Conservation (phyloP, 2,113 vertebrate species). For the Malurus alboscapulatus region DNA sequence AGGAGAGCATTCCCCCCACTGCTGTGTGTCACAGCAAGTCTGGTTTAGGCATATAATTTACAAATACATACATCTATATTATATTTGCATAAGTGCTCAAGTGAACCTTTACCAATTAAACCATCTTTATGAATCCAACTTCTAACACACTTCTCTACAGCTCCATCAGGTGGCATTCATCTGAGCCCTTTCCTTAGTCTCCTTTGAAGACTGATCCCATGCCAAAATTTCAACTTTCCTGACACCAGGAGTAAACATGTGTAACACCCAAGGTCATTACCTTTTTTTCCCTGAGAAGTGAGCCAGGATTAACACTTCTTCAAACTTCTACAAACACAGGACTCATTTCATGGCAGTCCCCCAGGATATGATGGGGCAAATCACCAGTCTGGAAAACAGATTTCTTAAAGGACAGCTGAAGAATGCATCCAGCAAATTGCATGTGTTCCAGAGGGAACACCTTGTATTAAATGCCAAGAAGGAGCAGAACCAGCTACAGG, state of each 20-base stretch:
- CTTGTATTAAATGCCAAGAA: background rate
- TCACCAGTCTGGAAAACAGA: background rate
- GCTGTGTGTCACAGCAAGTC: background rate
- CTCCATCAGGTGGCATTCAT: background rate
- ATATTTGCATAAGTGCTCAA: background rate
- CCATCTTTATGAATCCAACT: background rate
- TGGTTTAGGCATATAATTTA: background rate
- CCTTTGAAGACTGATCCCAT: background rate
- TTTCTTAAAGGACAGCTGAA: background rate
- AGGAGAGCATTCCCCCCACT: accelerated
- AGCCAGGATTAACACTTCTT: background rate
- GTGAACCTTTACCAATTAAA: background rate
- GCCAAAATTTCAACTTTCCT: background rate
- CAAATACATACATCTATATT: background rate
- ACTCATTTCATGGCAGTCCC: background rate
- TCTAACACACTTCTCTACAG: background rate
- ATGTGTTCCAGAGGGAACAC: background rate
- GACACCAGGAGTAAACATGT: background rate
- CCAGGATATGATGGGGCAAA: background rate
- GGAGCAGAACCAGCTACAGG: background rate
- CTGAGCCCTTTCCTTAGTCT: background rate
- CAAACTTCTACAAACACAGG: background rate
- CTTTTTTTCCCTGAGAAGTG: background rate
- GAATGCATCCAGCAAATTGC: background rate
- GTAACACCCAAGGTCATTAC: background rate